These are phyloP conservation scores for Alligator sinensis DNA, from an alignment of 2,113 vertebrate genomes.

Conservation along the genomic window DNA sequence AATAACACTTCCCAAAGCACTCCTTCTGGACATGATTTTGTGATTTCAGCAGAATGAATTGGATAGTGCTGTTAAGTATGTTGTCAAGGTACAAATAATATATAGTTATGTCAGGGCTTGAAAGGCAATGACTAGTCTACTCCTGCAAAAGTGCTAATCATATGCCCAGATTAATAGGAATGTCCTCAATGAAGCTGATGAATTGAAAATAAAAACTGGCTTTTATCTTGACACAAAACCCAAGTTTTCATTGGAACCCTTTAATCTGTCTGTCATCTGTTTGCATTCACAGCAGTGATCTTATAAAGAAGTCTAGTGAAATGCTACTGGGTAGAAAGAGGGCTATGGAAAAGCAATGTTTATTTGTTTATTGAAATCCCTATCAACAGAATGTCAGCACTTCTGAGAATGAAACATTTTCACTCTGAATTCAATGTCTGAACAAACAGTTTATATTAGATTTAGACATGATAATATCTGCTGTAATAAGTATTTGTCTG, in stretches of 20 bases:
- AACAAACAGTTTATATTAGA: constrained; percentile 56
- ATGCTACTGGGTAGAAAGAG: background rate
- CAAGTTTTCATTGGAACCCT: constrained; percentile 46
- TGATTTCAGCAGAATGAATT: background rate
- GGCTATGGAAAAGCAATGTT: constrained; percentile 57
- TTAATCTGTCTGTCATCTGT: constrained; percentile 50
- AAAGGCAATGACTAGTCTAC: background rate
- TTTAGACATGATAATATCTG: constrained; percentile 30
- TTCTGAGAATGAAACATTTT: constrained; percentile 59
- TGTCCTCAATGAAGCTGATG: background rate
- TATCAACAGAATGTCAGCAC: constrained; percentile 45
- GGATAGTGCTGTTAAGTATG: background rate
- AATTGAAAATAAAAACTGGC: constrained; percentile 42
- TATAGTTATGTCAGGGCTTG: background rate
- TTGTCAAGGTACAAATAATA: background rate
- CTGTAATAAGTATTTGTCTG: constrained; percentile 51
- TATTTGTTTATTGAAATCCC: constrained; percentile 63
- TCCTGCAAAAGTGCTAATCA: constrained; percentile 8
- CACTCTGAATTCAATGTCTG: constrained; percentile 38
- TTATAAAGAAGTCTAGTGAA: constrained; percentile 53
- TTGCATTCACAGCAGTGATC: constrained; percentile 40
- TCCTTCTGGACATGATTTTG: background rate
- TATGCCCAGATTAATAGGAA: constrained; percentile 22
- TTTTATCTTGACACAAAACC: constrained; percentile 56
- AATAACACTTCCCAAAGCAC: background rate